Base-by-base conservation (phyloP, 2,797 vertebrate species). In the Amblyraja radiata region DNA sequence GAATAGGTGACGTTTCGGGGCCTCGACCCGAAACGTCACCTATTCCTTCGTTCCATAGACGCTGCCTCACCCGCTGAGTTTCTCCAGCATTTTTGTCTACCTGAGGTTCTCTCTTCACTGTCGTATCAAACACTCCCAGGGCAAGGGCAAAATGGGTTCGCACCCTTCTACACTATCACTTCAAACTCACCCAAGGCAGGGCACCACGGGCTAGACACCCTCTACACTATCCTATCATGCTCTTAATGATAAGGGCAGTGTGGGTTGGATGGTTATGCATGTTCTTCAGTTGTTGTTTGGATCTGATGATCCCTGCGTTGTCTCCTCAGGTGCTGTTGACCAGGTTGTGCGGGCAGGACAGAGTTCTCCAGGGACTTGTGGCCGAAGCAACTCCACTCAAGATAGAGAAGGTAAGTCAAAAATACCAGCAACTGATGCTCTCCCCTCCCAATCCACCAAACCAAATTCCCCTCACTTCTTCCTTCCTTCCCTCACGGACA, bases 331-430 rank as follows among this genome's bases (percentile, higher is more conserved):
- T 96, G n/a, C 96, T 98, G 90, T 93, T 98, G 95, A 98, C 97
- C 36, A 97, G 97, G 94, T 93, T 98, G 93, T 98, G 98, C 65
- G 98, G 98, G 23, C 98, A 98, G 95, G 98, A 98, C 95, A 97
- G 97, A 94, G 95, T 98, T 79, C 96, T 98, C 0, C 97, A 97
- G 94, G 95, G 97, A 93, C 95, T 98, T 79, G 97, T 97, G 92
- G 94, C 96, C 4, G 97, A 98, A 94, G 95, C 97, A 93, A 96
- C 96, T 65, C 97, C 97, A 93, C 96, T 97, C 80, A 97, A 97
- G 94, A 96, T 97, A 94, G 97, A 98, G 95, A 98, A 98, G 97
- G 98, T 98, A 73, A 58, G 93, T 80, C 39, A 21, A 58, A 93
- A 83, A 32, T 28, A 58, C 54, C 79, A 23, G 61, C 61, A 36